Evolutionary conservation across 2,797 vertebrate genomes (phyloP).

Genomic region (Malacoraja senta): DNA sequence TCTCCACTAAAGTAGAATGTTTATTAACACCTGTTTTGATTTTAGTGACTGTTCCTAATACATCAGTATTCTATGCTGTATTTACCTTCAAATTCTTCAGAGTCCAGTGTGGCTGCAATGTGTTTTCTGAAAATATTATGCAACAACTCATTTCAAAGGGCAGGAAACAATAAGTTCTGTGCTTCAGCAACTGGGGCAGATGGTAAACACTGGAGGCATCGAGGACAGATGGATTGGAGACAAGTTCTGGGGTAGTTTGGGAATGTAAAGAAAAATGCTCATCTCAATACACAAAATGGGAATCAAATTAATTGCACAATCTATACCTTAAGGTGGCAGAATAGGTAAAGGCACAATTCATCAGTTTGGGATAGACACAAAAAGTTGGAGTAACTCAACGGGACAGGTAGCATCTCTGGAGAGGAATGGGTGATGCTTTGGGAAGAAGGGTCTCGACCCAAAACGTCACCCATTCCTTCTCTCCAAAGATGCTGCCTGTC

Average conservation of each 20-base stretch:
- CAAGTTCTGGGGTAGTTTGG: not conserved
- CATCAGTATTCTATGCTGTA: not conserved
- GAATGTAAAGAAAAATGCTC: not conserved
- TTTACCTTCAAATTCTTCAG: not conserved
- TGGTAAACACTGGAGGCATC: not conserved
- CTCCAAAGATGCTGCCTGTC: too few species aligned
- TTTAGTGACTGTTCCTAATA: not conserved
- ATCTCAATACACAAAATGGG: not conserved
- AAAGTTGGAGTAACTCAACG: too few species aligned
- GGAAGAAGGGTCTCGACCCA: too few species aligned
- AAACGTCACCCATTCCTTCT: too few species aligned
- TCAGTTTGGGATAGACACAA: too few species aligned
- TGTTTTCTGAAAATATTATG: too few species aligned
- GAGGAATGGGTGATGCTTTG: too few species aligned
- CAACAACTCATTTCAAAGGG: not conserved
- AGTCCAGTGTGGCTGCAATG: too few species aligned
- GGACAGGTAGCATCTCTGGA: too few species aligned
- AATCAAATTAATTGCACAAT: not conserved
- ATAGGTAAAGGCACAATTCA: not conserved
- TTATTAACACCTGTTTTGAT: not conserved
- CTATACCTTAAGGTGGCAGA: not conserved
- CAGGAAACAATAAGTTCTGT: not conserved
- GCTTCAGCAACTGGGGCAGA: not conserved
- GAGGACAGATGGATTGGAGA: not conserved
- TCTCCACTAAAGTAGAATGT: not conserved